A percentile compares a stretch with the other conserved stretches of the same genome.
phyloP scores from a whole-genome alignment of 2,888 invertebrate genomes.

The Spisula subtruncata region DNA sequence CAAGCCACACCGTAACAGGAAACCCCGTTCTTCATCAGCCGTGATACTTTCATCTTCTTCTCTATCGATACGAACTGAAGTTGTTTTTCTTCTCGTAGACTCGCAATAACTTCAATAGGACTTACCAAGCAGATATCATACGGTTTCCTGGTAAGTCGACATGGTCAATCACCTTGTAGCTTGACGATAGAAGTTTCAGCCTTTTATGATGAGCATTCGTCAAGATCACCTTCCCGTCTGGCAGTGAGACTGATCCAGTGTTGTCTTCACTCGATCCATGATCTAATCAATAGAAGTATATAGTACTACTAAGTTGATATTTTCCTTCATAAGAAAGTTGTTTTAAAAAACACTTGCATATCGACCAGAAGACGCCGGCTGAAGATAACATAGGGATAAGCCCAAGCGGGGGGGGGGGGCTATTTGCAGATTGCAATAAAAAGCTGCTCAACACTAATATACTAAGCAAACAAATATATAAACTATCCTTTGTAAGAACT shows the following conservation, averaged over 20 bases:
- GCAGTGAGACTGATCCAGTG: slow-evolving; percentile 57
- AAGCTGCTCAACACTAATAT: no score
- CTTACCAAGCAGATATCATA: slow-evolving; percentile 64
- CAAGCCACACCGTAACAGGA: slow-evolving; percentile 65
- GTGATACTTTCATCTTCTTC: slow-evolving; percentile 57
- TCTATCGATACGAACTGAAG: slow-evolving; percentile 66
- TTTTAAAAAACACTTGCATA: neutral
- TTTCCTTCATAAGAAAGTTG: no score
- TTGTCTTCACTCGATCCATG: slow-evolving; percentile 64
- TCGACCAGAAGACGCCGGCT: neutral
- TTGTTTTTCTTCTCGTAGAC: slow-evolving; percentile 60
- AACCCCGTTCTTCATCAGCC: slow-evolving; percentile 58
- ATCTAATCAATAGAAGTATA: slow-evolving; percentile 42
- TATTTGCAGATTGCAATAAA: no score
- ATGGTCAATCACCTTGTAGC: slow-evolving; percentile 59
- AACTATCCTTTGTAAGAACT: no score
- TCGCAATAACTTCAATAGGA: slow-evolving; percentile 47
- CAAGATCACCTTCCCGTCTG: slow-evolving; percentile 61
- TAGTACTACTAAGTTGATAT: no score
- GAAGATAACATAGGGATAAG: no score
- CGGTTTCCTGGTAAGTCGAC: slow-evolving; percentile 66
- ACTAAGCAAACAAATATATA: no score
- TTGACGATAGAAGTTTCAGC: slow-evolving; percentile 62
- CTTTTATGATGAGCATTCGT: slow-evolving; percentile 66
- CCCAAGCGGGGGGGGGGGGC: no score